A percentile compares a stretch with the other conserved stretches of the same genome.
Conservation (phyloP, 2,888 invertebrate genomes). For the Lypha dubia region DNA sequence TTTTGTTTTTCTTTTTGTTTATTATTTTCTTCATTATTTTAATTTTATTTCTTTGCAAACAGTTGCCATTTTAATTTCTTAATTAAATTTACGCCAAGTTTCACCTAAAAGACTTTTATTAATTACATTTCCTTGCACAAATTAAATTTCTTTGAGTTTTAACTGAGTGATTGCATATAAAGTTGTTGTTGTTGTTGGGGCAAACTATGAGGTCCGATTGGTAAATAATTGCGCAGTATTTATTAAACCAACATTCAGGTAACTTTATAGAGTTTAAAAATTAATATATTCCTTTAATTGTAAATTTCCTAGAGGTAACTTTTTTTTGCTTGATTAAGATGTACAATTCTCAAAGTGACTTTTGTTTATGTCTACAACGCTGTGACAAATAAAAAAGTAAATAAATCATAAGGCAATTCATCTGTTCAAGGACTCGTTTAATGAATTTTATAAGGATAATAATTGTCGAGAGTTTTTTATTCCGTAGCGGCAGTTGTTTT, state of each 20-base stretch:
- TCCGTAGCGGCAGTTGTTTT: no score
- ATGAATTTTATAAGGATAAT: no score
- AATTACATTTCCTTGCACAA: constrained; percentile 66
- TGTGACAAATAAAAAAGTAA: no score
- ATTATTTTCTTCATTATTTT: constrained; percentile 15
- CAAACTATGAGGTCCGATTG: background rate
- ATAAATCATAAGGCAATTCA: no score
- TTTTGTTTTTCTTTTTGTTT: no score
- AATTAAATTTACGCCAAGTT: constrained; percentile 70
- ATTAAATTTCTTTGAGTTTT: constrained; percentile 60
- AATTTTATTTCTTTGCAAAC: constrained; percentile 52
- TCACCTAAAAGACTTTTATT: constrained; percentile 69
- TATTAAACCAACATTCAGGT: background rate
- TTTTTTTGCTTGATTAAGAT: no score
- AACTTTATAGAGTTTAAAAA: background rate
- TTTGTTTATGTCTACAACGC: no score
- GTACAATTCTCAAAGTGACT: no score
- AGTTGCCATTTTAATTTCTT: constrained; percentile 70
- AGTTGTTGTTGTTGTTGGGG: background rate
- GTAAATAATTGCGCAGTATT: background rate
- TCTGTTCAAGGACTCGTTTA: no score
- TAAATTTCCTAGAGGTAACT: no score
- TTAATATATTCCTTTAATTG: no score
- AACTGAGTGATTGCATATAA: constrained; percentile 9
- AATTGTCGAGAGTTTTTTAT: no score